Evolutionary conservation across 2,113 vertebrate genomes (phyloP).

Genomic region (Cavia porcellus): DNA sequence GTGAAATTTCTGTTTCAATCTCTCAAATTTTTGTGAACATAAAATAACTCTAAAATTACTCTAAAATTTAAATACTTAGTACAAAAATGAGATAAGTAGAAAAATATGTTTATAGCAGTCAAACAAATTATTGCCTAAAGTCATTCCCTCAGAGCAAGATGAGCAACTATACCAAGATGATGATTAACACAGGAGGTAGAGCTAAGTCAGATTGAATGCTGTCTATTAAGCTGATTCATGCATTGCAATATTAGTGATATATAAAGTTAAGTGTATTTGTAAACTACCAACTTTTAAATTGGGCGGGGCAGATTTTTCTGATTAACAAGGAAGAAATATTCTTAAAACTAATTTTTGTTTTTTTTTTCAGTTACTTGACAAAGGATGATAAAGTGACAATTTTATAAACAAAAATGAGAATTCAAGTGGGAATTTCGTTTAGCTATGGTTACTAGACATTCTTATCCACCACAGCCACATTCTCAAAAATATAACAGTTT

Average conservation of each 20-base stretch:
- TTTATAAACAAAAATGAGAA: slow-evolving; percentile 50
- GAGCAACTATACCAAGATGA: neutral
- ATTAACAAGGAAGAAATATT: neutral
- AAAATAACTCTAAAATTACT: neutral
- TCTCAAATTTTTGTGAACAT: neutral
- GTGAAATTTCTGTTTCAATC: neutral
- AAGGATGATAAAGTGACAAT: neutral
- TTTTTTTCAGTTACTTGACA: slow-evolving; percentile 32
- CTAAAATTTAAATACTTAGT: neutral
- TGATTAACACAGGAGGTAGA: no score
- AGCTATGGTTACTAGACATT: slow-evolving; percentile 30
- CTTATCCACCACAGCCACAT: neutral
- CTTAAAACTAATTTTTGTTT: neutral
- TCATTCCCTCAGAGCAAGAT: neutral
- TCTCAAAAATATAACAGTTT: neutral
- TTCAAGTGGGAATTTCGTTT: slow-evolving; percentile 46
- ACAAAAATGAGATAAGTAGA: neutral
- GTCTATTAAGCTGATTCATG: neutral
- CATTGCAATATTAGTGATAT: slow-evolving; percentile 1
- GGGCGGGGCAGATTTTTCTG: neutral
- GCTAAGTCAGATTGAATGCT: neutral
- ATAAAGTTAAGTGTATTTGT: neutral
- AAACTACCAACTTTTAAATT: neutral
- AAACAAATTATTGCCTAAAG: neutral
- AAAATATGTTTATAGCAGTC: neutral